phyloP scores from a whole-genome alignment of 2,888 invertebrate species.

The Noctua pronuba region DNA sequence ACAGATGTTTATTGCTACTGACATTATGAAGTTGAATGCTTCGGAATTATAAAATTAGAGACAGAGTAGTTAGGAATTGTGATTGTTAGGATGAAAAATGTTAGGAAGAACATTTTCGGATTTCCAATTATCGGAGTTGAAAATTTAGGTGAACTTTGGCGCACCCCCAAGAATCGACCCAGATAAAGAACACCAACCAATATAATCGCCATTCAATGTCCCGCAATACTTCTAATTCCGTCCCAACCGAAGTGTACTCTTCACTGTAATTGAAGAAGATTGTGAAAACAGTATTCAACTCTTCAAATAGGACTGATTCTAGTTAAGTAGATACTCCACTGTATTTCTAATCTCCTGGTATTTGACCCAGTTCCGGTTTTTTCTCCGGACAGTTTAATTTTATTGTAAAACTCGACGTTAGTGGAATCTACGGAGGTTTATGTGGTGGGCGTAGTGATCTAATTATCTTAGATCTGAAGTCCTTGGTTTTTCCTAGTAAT shows the following conservation, averaged over 20 bases:
- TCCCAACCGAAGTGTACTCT: conserved; percentile 14
- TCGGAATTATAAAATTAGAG: too few species aligned
- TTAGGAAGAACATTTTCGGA: too few species aligned
- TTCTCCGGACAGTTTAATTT: conserved; percentile 26
- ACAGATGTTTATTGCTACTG: too few species aligned
- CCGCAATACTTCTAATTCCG: conserved; percentile 6
- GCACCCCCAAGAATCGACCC: too few species aligned
- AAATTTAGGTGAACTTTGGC: too few species aligned
- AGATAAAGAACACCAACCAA: background rate
- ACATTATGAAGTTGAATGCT: too few species aligned
- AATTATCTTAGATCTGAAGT: background rate
- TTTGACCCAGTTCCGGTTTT: conserved; percentile 49
- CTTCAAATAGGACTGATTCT: conserved; percentile 52
- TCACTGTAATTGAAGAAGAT: conserved; percentile 57
- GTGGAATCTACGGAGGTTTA: background rate
- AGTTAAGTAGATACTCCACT: conserved; percentile 41
- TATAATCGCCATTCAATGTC: background rate
- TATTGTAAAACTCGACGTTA: conserved; percentile 14
- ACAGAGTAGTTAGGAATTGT: too few species aligned
- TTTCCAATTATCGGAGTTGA: too few species aligned
- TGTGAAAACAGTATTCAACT: conserved; percentile 56
- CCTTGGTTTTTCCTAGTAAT: background rate
- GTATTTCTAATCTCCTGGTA: conserved; percentile 58
- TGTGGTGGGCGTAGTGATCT: conserved; percentile 6
- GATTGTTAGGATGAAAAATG: too few species aligned